phyloP scores from a whole-genome alignment of 2,888 invertebrate species.

The Trichogramma dendrolimi region DNA sequence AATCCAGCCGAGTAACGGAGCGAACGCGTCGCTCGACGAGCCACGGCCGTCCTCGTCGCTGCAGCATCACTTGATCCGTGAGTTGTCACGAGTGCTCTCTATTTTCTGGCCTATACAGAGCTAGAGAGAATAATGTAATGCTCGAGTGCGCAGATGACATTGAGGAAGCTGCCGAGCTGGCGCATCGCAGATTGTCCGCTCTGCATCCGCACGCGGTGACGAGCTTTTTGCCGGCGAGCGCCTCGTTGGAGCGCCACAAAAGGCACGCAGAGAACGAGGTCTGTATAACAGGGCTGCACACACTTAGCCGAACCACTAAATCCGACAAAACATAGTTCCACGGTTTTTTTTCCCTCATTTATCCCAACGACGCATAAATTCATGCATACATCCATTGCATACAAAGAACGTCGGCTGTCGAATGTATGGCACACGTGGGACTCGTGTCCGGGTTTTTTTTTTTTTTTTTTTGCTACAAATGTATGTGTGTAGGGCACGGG shows the following conservation, averaged over 20 bases:
- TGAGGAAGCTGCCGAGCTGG: slow-evolving; percentile 21
- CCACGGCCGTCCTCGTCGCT: not conserved
- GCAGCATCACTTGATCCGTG: not conserved
- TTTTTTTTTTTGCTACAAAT: not conserved
- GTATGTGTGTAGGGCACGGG: not conserved
- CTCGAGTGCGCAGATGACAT: slow-evolving; percentile 14
- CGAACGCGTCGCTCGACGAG: not conserved
- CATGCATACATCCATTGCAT: too few species aligned
- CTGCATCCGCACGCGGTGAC: slow-evolving; percentile 62
- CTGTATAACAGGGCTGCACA: slow-evolving; percentile 3
- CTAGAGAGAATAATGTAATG: too few species aligned
- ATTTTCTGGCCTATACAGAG: too few species aligned
- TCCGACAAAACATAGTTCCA: not conserved
- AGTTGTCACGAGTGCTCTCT: too few species aligned
- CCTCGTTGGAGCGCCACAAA: slow-evolving; percentile 33
- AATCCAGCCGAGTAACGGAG: not conserved
- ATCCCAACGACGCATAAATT: too few species aligned
- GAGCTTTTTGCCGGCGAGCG: slow-evolving; percentile 58
- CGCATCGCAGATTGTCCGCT: slow-evolving; percentile 58
- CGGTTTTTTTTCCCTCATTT: not conserved
- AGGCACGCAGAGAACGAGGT: slow-evolving; percentile 36
- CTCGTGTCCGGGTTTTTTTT: not conserved
- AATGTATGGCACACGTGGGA: not conserved
- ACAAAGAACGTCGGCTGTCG: too few species aligned
- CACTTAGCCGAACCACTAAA: not conserved